Evolutionary conservation across 2,797 vertebrate genomes (phyloP).

Genomic region (Gymnopithys bicolor): DNA sequence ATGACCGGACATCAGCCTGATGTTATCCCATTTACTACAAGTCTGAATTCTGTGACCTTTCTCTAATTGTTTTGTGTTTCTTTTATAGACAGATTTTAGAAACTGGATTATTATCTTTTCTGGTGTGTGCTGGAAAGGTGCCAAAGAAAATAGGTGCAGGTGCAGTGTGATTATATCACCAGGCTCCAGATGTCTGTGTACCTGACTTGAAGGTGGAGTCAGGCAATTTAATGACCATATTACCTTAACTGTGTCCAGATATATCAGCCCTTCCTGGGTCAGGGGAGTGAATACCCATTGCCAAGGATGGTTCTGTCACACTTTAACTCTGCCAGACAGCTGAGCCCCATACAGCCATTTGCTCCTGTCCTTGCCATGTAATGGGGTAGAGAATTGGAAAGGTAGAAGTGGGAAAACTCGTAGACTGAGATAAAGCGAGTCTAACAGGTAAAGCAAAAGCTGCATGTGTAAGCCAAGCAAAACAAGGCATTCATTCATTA

Average conservation of each 20-base stretch:
- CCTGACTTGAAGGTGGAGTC: neutral
- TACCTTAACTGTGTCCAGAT: neutral
- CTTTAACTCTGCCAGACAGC: neutral
- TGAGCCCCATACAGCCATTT: fast-evolving
- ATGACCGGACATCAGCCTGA: neutral
- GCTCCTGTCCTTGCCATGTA: fast-evolving
- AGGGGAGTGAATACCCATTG: neutral
- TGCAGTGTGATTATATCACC: neutral
- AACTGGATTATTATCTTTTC: neutral
- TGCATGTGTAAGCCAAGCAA: neutral
- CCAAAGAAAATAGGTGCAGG: neutral
- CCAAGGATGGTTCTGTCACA: neutral
- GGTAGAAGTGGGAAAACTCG: neutral
- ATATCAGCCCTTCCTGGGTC: neutral
- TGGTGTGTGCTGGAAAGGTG: neutral
- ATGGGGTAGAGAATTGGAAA: neutral
- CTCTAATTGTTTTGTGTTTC: neutral
- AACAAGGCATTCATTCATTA: neutral
- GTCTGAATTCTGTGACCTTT: neutral
- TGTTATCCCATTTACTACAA: neutral
- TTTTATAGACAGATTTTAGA: neutral
- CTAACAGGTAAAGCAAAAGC: neutral
- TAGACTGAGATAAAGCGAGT: neutral
- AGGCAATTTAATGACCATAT: neutral
- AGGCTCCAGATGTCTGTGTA: neutral